Evolutionary conservation across 2,113 vertebrate species (phyloP), one percentile per base, ranked within the genome.

Genomic region (Pelmatolapia mariae): DNA sequence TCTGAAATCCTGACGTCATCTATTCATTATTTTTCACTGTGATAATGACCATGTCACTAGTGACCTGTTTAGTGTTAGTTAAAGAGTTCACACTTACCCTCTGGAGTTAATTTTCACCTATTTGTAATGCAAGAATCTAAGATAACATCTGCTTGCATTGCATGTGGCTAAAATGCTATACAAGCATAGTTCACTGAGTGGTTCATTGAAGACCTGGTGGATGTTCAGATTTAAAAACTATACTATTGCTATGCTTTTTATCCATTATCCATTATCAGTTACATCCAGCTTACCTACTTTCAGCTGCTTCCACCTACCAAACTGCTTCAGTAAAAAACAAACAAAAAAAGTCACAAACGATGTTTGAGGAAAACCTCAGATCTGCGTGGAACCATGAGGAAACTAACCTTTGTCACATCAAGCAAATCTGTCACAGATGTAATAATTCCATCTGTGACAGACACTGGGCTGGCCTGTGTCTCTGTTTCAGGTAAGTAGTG

Each of bases 1-100:
- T 26, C 38, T 18, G 40, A 0, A 76, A 47, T 29, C 22, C 6
- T 0, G 40, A 5, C 1, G 4, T 73, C 40, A 45, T 73, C 2
- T 10, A 73, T 45, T 71, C 66, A 71, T 71, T 43, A 43, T 3
- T 2, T 43, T 43, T 2, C n/a, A 71, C 12, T 24, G n/a, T 71
- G 38, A 71, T 43, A 0, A 43, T 2, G 11, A 68, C 3, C 38
- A 71, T 0, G 3, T 43, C n/a, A 16, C 66, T 15, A 26, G 38
- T 71, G n/a, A 10, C 66, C n/a, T 71, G 19, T 68, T 68, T 68
- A 68, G 36, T 24, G n/a, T 71, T 71, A 71, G 66, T 2, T 22
- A 40, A 40, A 71, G 36, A 22, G n/a, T 71, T 71, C 12, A 43
- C 38, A 71, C n/a, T 43, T 3, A 10, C 38, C 38, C 22, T 24